These are phyloP conservation scores for Ecdyonurus torrentis DNA, from an alignment of 2,888 invertebrate species.

Conservation along the genomic window DNA sequence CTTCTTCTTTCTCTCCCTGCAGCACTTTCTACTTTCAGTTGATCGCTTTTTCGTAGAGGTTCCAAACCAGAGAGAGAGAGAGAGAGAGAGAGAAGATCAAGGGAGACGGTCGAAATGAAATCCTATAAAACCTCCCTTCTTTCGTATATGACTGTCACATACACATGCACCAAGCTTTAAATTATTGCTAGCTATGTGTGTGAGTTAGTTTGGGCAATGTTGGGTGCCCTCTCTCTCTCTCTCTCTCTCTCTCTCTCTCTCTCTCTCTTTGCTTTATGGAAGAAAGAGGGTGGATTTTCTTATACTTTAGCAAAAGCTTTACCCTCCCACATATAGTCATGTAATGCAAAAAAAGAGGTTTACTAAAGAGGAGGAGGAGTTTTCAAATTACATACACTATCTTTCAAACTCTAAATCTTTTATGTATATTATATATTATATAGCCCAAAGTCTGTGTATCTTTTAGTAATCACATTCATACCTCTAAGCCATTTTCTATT, in stretches of 20 bases:
- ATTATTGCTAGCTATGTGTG: neutral
- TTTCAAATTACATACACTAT: neutral
- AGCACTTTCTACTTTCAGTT: neutral
- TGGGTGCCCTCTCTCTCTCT: too few relatives aligned
- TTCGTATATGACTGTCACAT: constrained; percentile 2
- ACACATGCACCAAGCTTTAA: constrained; percentile 1
- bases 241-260: too few relatives aligned
- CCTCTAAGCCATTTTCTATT: too few relatives aligned
- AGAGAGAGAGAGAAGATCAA: neutral
- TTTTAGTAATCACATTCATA: too few relatives aligned
- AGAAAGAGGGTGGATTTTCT: too few relatives aligned
- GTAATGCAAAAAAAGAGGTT: neutral
- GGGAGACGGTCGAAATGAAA: neutral
- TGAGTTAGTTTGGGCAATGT: too few relatives aligned
- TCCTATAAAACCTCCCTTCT: neutral
- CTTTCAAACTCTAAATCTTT: too few relatives aligned
- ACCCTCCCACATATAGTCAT: neutral
- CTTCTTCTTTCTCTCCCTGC: too few relatives aligned
- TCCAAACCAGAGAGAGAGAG: neutral
- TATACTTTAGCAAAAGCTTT: neutral
- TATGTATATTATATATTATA: too few relatives aligned
- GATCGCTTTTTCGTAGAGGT: neutral
- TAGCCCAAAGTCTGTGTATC: too few relatives aligned
- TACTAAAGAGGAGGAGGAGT: neutral
- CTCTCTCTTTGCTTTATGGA: too few relatives aligned